Percentiles rank a stretch among this genome's conserved stretches.
Conservation (phyloP, 2,113 vertebrate genomes). For the Oostethus manadensis region DNA sequence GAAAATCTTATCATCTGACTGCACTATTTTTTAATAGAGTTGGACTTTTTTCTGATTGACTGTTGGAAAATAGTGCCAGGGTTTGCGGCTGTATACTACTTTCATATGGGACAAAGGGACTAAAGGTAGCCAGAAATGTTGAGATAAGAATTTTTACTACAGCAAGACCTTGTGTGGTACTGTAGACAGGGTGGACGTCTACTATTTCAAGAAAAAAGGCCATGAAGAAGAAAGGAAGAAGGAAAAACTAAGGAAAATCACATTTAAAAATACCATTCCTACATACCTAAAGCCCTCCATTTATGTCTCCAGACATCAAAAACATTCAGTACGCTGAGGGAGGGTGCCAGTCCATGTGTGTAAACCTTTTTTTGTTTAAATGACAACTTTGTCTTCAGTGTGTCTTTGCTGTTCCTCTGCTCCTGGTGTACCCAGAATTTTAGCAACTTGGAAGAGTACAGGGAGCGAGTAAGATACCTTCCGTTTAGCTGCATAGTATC, state of each 20-base stretch:
- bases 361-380: constrained; percentile 33
- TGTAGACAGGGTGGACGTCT: neutral
- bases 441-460: neutral
- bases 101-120: constrained; percentile 6
- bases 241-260: neutral
- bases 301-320: constrained; percentile 41
- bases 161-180: constrained; percentile 8
- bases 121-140: constrained; percentile 20
- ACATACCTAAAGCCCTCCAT: constrained; percentile 28
- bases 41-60: constrained; percentile 40
- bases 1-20: constrained; percentile 13
- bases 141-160: constrained; percentile 31
- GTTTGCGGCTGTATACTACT: constrained; percentile 9
- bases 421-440: constrained; percentile 21
- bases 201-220: neutral
- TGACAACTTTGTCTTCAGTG: constrained; percentile 13
- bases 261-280: constrained; percentile 9
- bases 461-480: neutral
- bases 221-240: neutral
- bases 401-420: constrained; percentile 12
- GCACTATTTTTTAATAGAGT: constrained; percentile 25
- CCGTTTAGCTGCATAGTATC: neutral
- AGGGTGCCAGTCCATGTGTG: constrained; percentile 19
- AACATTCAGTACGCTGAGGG: constrained; percentile 43
- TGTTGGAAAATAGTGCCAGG: constrained; percentile 28